Conservation (phyloP, 2,797 vertebrate genomes). For the Cyclura pinguis region DNA sequence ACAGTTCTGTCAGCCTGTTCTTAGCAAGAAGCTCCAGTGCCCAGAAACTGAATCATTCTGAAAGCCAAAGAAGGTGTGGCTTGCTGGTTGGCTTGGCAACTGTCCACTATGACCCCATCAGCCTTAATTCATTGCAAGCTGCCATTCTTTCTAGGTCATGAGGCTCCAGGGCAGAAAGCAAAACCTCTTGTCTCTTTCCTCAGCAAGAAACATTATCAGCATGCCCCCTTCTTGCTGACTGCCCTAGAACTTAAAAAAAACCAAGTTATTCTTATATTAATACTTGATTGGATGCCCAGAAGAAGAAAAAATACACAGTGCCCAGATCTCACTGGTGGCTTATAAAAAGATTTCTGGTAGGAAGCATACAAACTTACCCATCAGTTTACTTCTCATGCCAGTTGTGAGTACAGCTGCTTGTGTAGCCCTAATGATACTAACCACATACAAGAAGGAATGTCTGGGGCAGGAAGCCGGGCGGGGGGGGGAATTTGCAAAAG, state of each 20-base stretch:
- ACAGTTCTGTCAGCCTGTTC: neutral
- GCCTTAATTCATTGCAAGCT: neutral
- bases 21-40: neutral
- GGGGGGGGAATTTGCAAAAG: neutral
- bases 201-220: too few relatives aligned
- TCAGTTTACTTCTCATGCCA: neutral
- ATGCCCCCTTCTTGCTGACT: neutral
- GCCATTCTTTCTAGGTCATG: constrained; percentile 14
- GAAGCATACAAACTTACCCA: neutral
- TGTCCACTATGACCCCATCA: neutral
- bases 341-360: neutral
- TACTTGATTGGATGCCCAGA: neutral
- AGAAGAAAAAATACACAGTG: neutral
- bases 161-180: neutral
- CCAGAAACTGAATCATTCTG: neutral
- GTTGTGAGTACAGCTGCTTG: neutral
- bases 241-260: neutral
- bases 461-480: too few relatives aligned
- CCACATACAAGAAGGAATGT: too few relatives aligned
- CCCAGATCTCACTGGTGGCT: neutral
- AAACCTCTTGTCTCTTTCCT: neutral
- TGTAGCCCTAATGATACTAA: too few relatives aligned
- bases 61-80: neutral
- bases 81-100: neutral
- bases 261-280: neutral